phyloP scores from a whole-genome alignment of 2,797 vertebrate genomes.

The Cephalopachus bancanus region DNA sequence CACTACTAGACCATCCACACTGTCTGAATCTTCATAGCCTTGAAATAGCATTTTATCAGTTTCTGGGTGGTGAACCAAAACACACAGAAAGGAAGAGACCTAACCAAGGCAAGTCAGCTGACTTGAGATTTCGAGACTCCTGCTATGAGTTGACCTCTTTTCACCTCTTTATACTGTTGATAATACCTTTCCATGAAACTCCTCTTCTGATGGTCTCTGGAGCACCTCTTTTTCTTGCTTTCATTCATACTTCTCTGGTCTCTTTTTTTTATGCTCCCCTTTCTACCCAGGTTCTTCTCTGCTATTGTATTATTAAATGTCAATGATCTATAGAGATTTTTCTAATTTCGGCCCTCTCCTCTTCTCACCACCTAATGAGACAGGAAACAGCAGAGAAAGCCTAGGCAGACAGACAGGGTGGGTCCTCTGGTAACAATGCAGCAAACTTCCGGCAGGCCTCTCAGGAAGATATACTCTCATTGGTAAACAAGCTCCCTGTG shows the following conservation, averaged over 20 bases:
- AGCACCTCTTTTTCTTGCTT: background rate
- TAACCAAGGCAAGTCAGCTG: background rate
- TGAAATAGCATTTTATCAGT: background rate
- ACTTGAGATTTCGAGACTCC: background rate
- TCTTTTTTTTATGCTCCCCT: background rate
- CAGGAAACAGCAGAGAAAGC: too few species aligned
- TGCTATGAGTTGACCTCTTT: conserved; percentile 34
- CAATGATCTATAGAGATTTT: background rate
- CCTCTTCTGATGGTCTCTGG: background rate
- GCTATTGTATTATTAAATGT: background rate
- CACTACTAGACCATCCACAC: too few species aligned
- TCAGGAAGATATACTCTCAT: too few species aligned
- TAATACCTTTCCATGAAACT: background rate
- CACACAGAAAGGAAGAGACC: background rate
- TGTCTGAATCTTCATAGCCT: background rate
- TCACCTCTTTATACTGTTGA: background rate
- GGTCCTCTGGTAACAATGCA: too few species aligned
- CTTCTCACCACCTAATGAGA: rapidly evolving
- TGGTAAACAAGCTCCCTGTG: too few species aligned
- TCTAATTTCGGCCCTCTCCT: rapidly evolving
- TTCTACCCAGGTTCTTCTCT: background rate
- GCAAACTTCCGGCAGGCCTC: too few species aligned
- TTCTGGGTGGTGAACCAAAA: background rate
- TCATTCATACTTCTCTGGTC: background rate
- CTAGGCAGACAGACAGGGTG: too few species aligned